Conservation (phyloP, 2,797 vertebrate species). For the Gorsachius magnificus region DNA sequence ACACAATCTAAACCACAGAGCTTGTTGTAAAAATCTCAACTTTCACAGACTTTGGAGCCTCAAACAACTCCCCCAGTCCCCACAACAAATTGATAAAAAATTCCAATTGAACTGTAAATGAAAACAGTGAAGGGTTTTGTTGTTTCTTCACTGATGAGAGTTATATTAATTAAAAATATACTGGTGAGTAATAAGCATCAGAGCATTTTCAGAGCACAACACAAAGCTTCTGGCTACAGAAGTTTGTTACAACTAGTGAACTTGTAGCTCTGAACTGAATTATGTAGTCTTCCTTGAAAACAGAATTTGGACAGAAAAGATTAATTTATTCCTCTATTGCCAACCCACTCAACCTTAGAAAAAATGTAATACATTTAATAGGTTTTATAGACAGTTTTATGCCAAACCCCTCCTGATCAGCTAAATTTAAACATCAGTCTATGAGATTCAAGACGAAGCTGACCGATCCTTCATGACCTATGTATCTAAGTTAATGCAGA, state of each 20-base stretch:
- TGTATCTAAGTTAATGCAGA: not conserved
- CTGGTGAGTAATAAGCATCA: not conserved
- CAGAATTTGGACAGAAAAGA: slow-evolving; percentile 16
- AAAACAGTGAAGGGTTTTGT: not conserved
- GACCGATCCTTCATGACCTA: not conserved
- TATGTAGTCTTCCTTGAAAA: not conserved
- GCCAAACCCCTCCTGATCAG: not conserved
- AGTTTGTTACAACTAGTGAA: not conserved
- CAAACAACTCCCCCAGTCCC: not conserved
- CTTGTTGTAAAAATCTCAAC: slow-evolving; percentile 65
- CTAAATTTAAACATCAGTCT: not conserved
- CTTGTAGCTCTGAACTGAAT: not conserved
- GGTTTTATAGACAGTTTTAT: not conserved
- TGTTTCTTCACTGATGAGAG: not conserved
- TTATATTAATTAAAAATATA: not conserved
- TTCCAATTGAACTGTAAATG: not conserved
- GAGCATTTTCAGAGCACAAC: not conserved
- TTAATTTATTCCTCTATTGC: not conserved
- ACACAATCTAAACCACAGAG: slow-evolving; percentile 64
- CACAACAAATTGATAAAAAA: not conserved
- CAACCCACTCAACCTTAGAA: not conserved
- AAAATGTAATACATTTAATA: not conserved
- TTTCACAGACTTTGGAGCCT: slow-evolving; percentile 49
- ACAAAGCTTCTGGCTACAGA: not conserved
- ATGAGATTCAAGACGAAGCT: not conserved